Conservation (phyloP, 2,797 vertebrate genomes). For the Eptatretus atami region DNA sequence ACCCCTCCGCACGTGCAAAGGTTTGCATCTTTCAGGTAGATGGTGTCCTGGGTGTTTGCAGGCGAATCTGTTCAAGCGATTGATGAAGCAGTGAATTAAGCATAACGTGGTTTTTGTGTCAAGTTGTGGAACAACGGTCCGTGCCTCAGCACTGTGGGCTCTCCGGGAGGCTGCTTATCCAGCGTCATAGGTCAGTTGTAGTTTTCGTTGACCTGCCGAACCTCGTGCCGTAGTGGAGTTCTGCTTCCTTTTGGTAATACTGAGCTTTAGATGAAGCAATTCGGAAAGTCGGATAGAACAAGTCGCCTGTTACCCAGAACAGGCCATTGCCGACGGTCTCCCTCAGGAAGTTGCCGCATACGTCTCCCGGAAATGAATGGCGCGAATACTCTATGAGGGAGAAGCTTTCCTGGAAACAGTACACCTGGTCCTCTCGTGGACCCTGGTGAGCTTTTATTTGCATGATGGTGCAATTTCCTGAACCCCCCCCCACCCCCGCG, state of each 20-base stretch:
- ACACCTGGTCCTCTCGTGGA: conserved; percentile 89
- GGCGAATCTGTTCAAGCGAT: conserved; percentile 95
- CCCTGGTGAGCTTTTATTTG: conserved; percentile 20
- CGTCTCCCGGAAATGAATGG: conserved; percentile 88
- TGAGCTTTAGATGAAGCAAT: too few relatives aligned
- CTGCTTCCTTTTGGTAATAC: too few relatives aligned
- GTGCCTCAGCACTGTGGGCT: conserved; percentile 83
- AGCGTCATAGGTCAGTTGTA: conserved; percentile 47
- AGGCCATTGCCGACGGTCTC: too few relatives aligned
- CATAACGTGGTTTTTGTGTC: conserved; percentile 84
- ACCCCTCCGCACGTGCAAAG: not conserved
- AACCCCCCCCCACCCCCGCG: too few relatives aligned
- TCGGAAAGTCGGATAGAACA: too few relatives aligned
- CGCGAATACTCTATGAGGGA: conserved; percentile 80
- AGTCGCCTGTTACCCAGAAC: too few relatives aligned
- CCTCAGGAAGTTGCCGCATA: conserved; percentile 70
- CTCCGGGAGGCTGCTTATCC: conserved; percentile 72
- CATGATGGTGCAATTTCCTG: too few relatives aligned
- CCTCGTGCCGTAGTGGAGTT: too few relatives aligned
- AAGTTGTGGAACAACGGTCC: conserved; percentile 87
- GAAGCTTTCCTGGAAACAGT: conserved; percentile 89
- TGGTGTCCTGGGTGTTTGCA: conserved; percentile 12
- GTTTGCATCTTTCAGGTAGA: not conserved
- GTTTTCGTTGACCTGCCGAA: not conserved
- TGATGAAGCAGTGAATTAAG: conserved; percentile 82